phyloP scores from a whole-genome alignment of 1,140 invertebrate species.

The Globodera ellingtonae region DNA sequence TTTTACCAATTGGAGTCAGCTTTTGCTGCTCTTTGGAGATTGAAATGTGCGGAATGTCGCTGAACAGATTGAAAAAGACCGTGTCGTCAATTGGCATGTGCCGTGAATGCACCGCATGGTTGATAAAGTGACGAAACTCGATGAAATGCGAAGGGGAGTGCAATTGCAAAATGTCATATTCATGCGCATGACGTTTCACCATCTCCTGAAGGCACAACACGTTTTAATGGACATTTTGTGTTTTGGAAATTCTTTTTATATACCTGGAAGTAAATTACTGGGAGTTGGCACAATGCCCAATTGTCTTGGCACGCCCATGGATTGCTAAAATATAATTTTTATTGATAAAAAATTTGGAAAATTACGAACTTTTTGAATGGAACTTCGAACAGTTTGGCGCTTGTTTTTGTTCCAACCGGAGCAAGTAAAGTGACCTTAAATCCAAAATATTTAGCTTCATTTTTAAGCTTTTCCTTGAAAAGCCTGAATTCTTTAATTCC shows the following conservation, averaged over 20 bases:
- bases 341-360: not conserved
- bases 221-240: not conserved
- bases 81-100: slow-evolving; percentile 12
- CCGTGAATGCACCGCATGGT: slow-evolving; percentile 22
- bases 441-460: not conserved
- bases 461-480: too few species aligned
- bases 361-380: not conserved
- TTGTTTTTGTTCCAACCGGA: not conserved
- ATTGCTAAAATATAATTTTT: not conserved
- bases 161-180: slow-evolving; percentile 35
- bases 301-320: not conserved
- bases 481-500: too few species aligned
- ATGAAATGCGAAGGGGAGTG: slow-evolving; percentile 13
- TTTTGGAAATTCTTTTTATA: not conserved
- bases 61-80: slow-evolving; percentile 14
- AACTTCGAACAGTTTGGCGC: slow-evolving; percentile 1
- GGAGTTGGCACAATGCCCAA: not conserved
- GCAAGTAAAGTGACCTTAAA: not conserved
- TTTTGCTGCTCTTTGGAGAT: slow-evolving; percentile 27
- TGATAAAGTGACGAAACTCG: slow-evolving; percentile 14
- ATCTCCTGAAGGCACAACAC: not conserved
- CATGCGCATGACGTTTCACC: slow-evolving; percentile 13
- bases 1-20: not conserved
- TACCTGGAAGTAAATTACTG: not conserved
- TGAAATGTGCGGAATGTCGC: slow-evolving; percentile 19